Evolutionary conservation across 2,888 invertebrate species (phyloP).

Genomic region (Lepidochrysops patricia): DNA sequence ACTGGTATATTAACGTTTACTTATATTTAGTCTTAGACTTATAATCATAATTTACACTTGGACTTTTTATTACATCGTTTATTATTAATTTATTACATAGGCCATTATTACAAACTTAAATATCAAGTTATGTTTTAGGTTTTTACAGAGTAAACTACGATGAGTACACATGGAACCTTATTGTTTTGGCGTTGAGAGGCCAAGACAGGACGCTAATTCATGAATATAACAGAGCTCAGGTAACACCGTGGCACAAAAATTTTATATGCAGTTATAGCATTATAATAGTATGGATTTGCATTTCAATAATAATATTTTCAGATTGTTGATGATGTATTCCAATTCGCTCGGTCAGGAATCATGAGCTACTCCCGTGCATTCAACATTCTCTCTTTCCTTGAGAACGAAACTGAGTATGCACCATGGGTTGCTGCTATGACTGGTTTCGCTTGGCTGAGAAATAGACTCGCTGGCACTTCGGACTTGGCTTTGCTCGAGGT

Average conservation of each 20-base stretch:
- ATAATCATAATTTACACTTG: too few relatives aligned
- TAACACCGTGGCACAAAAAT: too few relatives aligned
- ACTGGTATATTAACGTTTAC: too few relatives aligned
- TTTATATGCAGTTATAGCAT: neutral
- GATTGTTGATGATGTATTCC: slow-evolving; percentile 85
- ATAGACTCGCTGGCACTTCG: slow-evolving; percentile 40
- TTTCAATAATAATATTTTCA: neutral
- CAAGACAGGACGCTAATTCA: slow-evolving; percentile 61
- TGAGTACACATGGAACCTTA: slow-evolving; percentile 68
- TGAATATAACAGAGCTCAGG: slow-evolving; percentile 82
- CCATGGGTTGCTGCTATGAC: slow-evolving; percentile 83
- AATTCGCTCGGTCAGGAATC: slow-evolving; percentile 79
- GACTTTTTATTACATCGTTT: slow-evolving; percentile 8
- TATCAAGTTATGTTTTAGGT: slow-evolving; percentile 65
- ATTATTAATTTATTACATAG: too few relatives aligned
- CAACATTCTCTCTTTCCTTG: slow-evolving; percentile 79
- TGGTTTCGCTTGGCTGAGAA: slow-evolving; percentile 69
- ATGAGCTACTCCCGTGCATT: slow-evolving; percentile 77
- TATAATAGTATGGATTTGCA: too few relatives aligned
- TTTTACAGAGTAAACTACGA: slow-evolving; percentile 82
- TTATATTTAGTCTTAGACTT: too few relatives aligned
- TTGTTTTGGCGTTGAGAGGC: slow-evolving; percentile 53
- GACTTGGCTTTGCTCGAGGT: slow-evolving; percentile 38
- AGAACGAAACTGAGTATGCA: slow-evolving; percentile 78
- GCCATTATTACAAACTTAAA: neutral